Evolutionary conservation across 2,797 vertebrate species (phyloP).

Genomic region (Uromys caudimaculatus): DNA sequence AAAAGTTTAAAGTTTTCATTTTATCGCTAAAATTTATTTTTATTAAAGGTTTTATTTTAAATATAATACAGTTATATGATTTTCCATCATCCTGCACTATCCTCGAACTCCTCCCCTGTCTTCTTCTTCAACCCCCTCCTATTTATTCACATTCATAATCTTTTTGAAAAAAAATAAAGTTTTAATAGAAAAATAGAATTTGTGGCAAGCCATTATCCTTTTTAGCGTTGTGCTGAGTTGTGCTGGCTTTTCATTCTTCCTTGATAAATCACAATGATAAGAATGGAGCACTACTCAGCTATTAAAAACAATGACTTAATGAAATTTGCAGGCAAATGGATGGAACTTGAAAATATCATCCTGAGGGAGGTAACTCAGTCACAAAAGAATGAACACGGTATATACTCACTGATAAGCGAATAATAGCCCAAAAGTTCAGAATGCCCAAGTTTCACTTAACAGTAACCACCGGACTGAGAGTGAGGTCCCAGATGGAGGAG

Average conservation of each 20-base stretch:
- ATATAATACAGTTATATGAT: not conserved
- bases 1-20: conserved; percentile 37
- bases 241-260: conserved; percentile 23
- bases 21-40: not conserved
- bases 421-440: no score
- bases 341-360: no score
- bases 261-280: conserved; percentile 14
- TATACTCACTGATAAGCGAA: no score
- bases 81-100: not conserved
- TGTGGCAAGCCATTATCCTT: not conserved
- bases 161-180: not conserved
- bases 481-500: no score
- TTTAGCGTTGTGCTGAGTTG: conserved; percentile 37
- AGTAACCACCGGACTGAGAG: no score
- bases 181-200: conserved; percentile 34
- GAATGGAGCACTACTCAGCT: no score
- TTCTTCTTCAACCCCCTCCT: no score
- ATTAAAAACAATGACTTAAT: no score
- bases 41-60: not conserved
- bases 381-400: no score
- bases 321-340: no score
- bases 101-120: not conserved
- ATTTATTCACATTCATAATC: not conserved
- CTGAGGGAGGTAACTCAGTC: no score
- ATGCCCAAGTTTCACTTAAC: no score